Percentiles rank a stretch among this genome's conserved stretches.
phyloP scores from a whole-genome alignment of 2,888 invertebrate genomes.

The Steinernema carpocapsae region DNA sequence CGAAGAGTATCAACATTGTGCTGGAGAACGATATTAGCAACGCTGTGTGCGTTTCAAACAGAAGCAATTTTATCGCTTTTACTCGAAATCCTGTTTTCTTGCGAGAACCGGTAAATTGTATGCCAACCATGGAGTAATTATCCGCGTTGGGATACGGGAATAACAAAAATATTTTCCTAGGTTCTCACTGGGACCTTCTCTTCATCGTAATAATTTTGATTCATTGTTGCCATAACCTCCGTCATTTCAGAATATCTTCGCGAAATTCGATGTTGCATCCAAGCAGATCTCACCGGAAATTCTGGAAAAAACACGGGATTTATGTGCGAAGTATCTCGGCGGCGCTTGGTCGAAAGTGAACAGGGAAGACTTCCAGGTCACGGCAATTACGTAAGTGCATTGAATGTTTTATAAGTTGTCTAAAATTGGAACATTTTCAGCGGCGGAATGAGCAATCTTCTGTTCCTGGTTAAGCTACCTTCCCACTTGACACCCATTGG shows the following conservation, averaged over 20 bases:
- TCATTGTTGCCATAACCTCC: no score
- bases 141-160: no score
- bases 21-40: no score
- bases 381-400: constrained; percentile 22
- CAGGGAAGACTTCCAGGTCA: constrained; percentile 7
- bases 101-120: no score
- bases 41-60: no score
- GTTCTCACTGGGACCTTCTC: no score
- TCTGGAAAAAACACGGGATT: constrained; percentile 16
- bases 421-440: background rate
- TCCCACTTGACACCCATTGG: constrained; percentile 21
- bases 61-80: no score
- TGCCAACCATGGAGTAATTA: no score
- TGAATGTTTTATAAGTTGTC: background rate
- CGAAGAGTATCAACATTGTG: no score
- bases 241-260: constrained; percentile 19
- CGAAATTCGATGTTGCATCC: constrained; percentile 23
- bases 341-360: constrained; percentile 19
- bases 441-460: constrained; percentile 38
- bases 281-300: constrained; percentile 26
- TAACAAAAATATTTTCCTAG: no score
- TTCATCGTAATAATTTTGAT: no score
- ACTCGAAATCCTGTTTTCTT: no score
- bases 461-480: constrained; percentile 34
- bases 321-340: constrained; percentile 25